Evolutionary conservation across 2,113 vertebrate species (phyloP).

Genomic region (Formicarius rufipectus): DNA sequence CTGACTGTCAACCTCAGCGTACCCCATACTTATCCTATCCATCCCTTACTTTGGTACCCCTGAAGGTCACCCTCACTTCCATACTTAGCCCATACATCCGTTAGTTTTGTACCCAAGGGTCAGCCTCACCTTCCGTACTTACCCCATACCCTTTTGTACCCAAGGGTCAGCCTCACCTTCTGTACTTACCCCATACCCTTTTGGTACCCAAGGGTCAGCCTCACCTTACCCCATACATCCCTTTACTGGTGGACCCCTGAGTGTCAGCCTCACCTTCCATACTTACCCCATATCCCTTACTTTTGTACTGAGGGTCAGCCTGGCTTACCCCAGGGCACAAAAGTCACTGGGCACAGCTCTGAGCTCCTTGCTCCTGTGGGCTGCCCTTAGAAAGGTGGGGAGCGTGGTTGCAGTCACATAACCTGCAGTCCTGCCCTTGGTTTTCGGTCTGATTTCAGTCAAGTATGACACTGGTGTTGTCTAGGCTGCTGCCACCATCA

Average conservation of each 20-base stretch:
- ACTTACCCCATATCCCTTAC: no score
- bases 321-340: fast-evolving
- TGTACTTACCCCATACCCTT: no score
- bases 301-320: no score
- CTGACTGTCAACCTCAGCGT: no score
- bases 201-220: no score
- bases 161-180: no score
- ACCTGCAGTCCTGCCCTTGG: no score
- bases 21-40: no score
- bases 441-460: fast-evolving
- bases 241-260: background rate
- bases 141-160: no score
- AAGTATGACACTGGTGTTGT: fast-evolving
- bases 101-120: no score
- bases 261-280: background rate
- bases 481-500: fast-evolving
- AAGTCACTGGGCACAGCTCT: fast-evolving
- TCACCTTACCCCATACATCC: background rate
- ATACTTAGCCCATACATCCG: no score
- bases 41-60: no score
- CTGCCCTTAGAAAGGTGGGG: fast-evolving
- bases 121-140: fast-evolving
- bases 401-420: fast-evolving
- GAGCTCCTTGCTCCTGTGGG: background rate
- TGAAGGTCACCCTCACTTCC: background rate